Evolutionary conservation across 2,888 invertebrate genomes (phyloP).

Genomic region (Charanyca ferruginea): DNA sequence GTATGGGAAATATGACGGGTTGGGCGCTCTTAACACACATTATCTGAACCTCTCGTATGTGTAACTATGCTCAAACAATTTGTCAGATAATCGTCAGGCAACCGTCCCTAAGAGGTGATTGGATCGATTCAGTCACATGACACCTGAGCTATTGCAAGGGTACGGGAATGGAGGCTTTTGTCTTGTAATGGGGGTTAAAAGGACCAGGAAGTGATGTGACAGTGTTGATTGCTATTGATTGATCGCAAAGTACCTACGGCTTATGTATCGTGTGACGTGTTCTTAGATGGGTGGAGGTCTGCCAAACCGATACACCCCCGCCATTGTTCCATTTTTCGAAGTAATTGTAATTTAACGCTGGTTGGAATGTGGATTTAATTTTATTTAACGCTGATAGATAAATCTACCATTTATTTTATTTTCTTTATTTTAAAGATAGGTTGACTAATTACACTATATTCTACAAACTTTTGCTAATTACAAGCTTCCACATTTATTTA

Average conservation of each 20-base stretch:
- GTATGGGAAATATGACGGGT: too few relatives aligned
- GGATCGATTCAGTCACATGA: slow-evolving; percentile 40
- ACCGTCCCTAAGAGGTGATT: slow-evolving; percentile 35
- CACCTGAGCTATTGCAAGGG: slow-evolving; percentile 30
- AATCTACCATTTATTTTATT: too few relatives aligned
- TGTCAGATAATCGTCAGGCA: slow-evolving; percentile 26
- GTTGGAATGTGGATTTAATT: too few relatives aligned
- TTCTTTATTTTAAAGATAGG: too few relatives aligned
- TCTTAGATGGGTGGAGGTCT: background rate
- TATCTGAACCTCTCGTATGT: slow-evolving; percentile 1
- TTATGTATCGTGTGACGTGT: background rate
- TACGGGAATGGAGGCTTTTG: slow-evolving; percentile 18
- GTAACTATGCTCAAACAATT: slow-evolving; percentile 25
- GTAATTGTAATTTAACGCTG: too few relatives aligned
- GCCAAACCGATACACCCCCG: background rate
- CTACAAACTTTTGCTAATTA: too few relatives aligned
- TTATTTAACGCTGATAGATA: too few relatives aligned
- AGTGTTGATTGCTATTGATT: slow-evolving; percentile 4
- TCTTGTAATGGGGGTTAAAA: slow-evolving; percentile 22
- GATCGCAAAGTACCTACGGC: slow-evolving; percentile 2
- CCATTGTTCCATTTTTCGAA: too few relatives aligned
- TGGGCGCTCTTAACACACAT: too few relatives aligned
- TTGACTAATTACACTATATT: too few relatives aligned
- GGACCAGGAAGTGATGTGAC: slow-evolving; percentile 5
- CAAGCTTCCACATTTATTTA: too few relatives aligned